These are phyloP conservation scores for Rosalia funebris DNA, from an alignment of 2,888 invertebrate genomes.

Conservation along the genomic window DNA sequence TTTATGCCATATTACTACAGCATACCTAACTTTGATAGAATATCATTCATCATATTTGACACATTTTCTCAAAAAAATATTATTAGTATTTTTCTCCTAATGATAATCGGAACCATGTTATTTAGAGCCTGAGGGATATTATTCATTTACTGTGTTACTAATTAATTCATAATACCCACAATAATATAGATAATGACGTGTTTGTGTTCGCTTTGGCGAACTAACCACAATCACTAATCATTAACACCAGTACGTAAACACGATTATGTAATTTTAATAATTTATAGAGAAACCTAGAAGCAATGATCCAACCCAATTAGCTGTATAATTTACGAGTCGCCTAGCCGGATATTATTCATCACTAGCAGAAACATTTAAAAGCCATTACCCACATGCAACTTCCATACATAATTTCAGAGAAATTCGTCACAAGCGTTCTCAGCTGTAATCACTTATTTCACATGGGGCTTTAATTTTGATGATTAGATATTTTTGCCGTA, in stretches of 20 bases:
- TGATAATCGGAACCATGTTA: no score
- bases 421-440: constrained; percentile 31
- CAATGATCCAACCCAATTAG: constrained; percentile 35
- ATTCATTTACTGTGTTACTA: not conserved
- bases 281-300: constrained; percentile 19
- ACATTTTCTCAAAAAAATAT: no score
- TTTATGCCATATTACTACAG: no score
- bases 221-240: not conserved
- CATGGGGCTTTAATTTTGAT: constrained; percentile 22
- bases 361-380: constrained; percentile 44
- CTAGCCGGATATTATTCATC: constrained; percentile 47
- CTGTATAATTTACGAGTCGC: constrained; percentile 42
- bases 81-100: no score
- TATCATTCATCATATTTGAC: no score
- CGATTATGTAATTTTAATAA: constrained; percentile 23
- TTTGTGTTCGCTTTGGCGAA: not conserved
- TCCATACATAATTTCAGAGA: constrained; percentile 33
- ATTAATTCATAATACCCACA: not conserved
- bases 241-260: constrained; percentile 19
- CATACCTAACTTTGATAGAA: no score
- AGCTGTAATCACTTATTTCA: constrained; percentile 30
- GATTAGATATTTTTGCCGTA: constrained; percentile 16
- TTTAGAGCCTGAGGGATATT: no score
- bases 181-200: not conserved
- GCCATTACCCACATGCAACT: constrained; percentile 47